A percentile compares a stretch with the other conserved stretches of the same genome.
Evolutionary conservation across 1,140 invertebrate genomes (phyloP).

Genomic region (Brachionus calyciflorus): DNA sequence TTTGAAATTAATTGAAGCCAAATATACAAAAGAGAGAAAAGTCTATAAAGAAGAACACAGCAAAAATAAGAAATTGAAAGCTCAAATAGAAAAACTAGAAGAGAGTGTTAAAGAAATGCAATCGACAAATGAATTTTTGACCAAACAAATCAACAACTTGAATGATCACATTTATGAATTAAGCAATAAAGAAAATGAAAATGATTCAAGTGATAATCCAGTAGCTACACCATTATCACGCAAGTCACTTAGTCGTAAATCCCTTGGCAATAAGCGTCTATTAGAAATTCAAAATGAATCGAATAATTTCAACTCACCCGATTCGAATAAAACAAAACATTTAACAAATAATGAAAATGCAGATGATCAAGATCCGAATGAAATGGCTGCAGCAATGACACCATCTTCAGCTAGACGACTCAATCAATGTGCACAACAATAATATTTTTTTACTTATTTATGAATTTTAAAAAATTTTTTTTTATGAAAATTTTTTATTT

Average conservation of each 20-base stretch:
- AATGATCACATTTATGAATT: constrained; percentile 35
- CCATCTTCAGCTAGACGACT: not conserved
- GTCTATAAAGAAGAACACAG: constrained; percentile 24
- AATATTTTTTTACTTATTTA: too few species aligned
- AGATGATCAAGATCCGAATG: not conserved
- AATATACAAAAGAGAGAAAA: constrained; percentile 8
- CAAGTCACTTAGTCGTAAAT: constrained; percentile 1
- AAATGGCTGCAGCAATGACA: not conserved
- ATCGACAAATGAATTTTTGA: constrained; percentile 32
- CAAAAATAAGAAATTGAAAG: constrained; percentile 26
- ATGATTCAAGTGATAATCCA: not conserved
- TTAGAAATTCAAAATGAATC: constrained; percentile 39
- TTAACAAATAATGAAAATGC: not conserved
- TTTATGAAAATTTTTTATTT: too few species aligned
- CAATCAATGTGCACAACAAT: constrained; percentile 37
- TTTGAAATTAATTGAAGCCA: not conserved
- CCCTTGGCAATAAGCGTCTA: not conserved
- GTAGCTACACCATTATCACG: not conserved
- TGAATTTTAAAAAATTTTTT: too few species aligned
- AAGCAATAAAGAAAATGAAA: constrained; percentile 36
- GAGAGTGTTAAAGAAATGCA: constrained; percentile 26
- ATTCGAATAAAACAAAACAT: not conserved
- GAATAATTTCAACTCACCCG: not conserved
- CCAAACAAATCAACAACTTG: not conserved
- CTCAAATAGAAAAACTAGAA: constrained; percentile 8